Evolutionary conservation across 2,888 invertebrate species (phyloP).

Genomic region (Gymnosoma rotundatum): DNA sequence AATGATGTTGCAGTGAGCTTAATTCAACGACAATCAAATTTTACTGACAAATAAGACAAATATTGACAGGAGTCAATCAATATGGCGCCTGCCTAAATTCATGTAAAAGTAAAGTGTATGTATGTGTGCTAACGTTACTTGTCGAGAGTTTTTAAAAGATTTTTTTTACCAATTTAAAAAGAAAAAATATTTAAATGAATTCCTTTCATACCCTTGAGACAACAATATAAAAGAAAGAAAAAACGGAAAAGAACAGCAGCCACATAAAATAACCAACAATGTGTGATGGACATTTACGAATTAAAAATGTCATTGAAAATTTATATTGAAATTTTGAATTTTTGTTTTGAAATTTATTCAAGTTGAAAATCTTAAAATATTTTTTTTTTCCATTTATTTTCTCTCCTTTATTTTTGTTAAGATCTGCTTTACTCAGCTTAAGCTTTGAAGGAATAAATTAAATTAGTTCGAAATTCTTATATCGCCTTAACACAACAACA

Average conservation of each 20-base stretch:
- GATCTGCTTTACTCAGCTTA: conserved; percentile 12
- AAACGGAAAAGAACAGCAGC: conserved; percentile 75
- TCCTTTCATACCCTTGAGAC: conserved; percentile 54
- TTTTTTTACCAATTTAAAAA: conserved; percentile 8
- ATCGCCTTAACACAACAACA: conserved; percentile 48
- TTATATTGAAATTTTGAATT: conserved; percentile 72
- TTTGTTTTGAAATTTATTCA: conserved; percentile 67
- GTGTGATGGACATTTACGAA: conserved; percentile 78
- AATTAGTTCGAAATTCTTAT: conserved; percentile 63
- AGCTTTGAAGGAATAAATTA: conserved; percentile 64
- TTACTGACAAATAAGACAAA: conserved; percentile 80
- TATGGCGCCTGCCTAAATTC: conserved; percentile 51
- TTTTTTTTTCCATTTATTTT: conserved; percentile 14
- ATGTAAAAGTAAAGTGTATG: conserved; percentile 20
- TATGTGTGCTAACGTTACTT: neutral
- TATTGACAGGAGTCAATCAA: conserved; percentile 81
- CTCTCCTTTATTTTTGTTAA: neutral
- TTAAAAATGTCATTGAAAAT: conserved; percentile 80
- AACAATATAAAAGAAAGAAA: neutral
- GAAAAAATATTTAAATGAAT: conserved; percentile 65
- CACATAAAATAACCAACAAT: conserved; percentile 72
- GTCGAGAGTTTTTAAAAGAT: conserved; percentile 5
- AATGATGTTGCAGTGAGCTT: conserved; percentile 12
- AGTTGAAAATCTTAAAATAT: conserved; percentile 67
- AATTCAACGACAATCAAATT: conserved; percentile 64